These are phyloP conservation scores for Phacellophora camtschatica DNA, from an alignment of 30 jellyfish, hydroid and myxozoan species.

Conservation along the genomic window DNA sequence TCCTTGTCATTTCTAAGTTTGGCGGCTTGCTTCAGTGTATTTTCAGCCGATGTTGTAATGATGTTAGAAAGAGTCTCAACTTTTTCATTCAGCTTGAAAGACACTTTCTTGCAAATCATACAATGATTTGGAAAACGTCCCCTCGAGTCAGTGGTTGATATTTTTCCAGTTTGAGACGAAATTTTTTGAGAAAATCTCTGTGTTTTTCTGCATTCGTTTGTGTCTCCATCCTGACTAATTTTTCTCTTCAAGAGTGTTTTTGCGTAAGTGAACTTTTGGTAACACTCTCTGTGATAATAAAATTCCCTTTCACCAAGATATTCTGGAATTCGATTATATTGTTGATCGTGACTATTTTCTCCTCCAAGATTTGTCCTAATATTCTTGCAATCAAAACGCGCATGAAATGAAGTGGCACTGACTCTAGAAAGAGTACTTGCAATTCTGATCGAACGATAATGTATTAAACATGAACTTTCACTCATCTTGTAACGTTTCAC, in stretches of 20 bases:
- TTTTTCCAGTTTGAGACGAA: not conserved
- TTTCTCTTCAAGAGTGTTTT: conserved; percentile 34
- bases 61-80: conserved; percentile 10
- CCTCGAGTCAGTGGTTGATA: conserved; percentile 6
- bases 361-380: conserved; percentile 36
- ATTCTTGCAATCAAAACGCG: conserved; percentile 46
- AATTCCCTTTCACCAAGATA: conserved; percentile 12
- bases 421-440: conserved; percentile 6
- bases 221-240: not conserved
- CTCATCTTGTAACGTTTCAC: not conserved
- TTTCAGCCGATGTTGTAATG: conserved; percentile 25
- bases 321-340: conserved; percentile 51
- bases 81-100: not conserved
- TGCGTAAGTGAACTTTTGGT: conserved; percentile 23
- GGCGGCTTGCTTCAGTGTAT: conserved; percentile 47
- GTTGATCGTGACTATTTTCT: conserved; percentile 42
- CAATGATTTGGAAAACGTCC: conserved; percentile 37
- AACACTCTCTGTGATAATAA: conserved; percentile 34
- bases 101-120: conserved; percentile 30
- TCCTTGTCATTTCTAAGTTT: conserved; percentile 7
- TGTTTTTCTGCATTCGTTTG: not conserved
- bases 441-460: conserved; percentile 8
- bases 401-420: conserved; percentile 1
- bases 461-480: not conserved
- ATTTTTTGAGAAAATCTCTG: conserved; percentile 1